Evolutionary conservation across 1,140 invertebrate genomes (phyloP), one percentile per base, ranked within the genome.

Genomic region (Globodera ellingtonae): DNA sequence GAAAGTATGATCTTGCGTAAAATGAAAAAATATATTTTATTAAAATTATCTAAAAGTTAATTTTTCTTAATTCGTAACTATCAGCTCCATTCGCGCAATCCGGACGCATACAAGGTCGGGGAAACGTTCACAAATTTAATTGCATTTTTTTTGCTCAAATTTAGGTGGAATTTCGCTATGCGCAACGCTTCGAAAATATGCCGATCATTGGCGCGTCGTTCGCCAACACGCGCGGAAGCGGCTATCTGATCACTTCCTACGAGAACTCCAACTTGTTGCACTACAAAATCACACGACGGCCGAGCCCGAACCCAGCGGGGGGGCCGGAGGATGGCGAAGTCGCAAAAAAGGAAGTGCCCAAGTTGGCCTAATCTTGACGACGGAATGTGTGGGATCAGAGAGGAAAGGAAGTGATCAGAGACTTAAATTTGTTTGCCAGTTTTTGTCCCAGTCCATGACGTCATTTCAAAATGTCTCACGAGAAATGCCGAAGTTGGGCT

Each of bases 121-220:
- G 24, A 62, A 74, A 77, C 3, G 35, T 35, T 35, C 35, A 4
- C 6, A 81, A 35, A 35, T 35, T 35, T 35, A 35, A 35, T 35
- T 62, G 15, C 24, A 35, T 18, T 75, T 10, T 1, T 6, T 35
- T 44, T 83, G 50, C 8, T 66, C 6, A 44, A 56, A 52, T 86
- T 59, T n/a, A 85, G 84, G 75, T 85, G 8, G 84, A 87, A 74
- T 85, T 79, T 59, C 84, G 84, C 72, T 85, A 83, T 56, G 65
- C 72, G 15, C 72, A 87, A 52, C 65, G 67, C 24, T 74, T 81
- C 15, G 83, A 79, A 7, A 84, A 85, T 67, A 80, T 76, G 67
- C 56, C 85, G 4, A 80, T 87, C 24, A 78, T 87, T 70, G 84
- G 84, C 8, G 84, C 85, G 4, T 52, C 82, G 44, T 85, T 85